phyloP scores from a whole-genome alignment of 2,113 vertebrate species.

The Hippolais icterina region DNA sequence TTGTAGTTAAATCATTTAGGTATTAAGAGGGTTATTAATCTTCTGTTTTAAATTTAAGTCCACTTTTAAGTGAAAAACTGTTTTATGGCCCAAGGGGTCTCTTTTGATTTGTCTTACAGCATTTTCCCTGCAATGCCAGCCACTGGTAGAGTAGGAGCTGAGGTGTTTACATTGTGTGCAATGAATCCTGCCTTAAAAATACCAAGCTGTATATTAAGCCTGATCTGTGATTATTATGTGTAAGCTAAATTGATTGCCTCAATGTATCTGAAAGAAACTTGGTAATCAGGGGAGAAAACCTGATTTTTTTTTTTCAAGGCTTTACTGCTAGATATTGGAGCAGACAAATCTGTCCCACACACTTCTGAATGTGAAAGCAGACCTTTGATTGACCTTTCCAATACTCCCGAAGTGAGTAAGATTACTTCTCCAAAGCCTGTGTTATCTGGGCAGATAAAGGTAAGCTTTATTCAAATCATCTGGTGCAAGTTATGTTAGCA shows the following conservation, averaged over 20 bases:
- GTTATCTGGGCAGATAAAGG: conserved; percentile 66
- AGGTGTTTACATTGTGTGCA: not conserved
- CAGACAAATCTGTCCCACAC: not conserved
- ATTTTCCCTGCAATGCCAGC: not conserved
- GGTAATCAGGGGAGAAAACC: not conserved
- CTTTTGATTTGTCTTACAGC: not conserved
- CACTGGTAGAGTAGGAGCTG: not conserved
- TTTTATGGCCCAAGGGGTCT: not conserved
- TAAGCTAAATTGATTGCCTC: not conserved
- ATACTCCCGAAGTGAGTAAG: conserved; percentile 68
- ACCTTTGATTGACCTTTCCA: conserved; percentile 76
- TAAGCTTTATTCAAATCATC: conserved; percentile 26
- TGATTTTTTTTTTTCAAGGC: not conserved
- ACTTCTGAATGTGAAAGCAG: not conserved
- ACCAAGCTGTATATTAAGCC: not conserved
- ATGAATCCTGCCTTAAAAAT: not conserved
- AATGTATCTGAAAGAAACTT: not conserved
- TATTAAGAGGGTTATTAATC: not conserved
- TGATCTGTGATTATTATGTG: not conserved
- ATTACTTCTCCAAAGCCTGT: conserved; percentile 1
- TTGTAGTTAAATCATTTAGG: not conserved
- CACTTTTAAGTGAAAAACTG: not conserved
- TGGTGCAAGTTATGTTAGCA: not conserved
- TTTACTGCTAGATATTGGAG: conserved; percentile 58
- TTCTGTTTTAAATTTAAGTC: not conserved